phyloP scores from a whole-genome alignment of 1,140 invertebrate genomes.

The Ceratosolen solmsi region DNA sequence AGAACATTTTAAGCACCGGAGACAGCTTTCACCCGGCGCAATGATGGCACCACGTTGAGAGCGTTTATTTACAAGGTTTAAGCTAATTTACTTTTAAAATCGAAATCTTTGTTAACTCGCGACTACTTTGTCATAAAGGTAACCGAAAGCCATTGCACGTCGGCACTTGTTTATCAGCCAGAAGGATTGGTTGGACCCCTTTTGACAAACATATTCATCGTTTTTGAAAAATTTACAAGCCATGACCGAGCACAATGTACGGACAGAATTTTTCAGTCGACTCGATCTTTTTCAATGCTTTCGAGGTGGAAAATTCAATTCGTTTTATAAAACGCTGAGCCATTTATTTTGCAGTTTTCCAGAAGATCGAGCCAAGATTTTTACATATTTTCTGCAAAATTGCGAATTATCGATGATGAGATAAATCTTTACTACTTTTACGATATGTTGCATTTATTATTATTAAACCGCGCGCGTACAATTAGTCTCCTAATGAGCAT shows the following conservation, averaged over 20 bases:
- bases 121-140: background rate
- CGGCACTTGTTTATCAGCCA: background rate
- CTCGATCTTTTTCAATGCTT: background rate
- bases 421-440: background rate
- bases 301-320: background rate
- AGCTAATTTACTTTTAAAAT: conserved; percentile 42
- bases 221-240: conserved; percentile 8
- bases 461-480: too few relatives aligned
- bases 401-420: background rate
- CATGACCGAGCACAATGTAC: background rate
- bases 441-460: too few relatives aligned
- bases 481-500: background rate
- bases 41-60: background rate
- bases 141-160: background rate
- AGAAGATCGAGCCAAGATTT: background rate
- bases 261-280: background rate
- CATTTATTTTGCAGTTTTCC: background rate
- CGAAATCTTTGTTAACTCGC: conserved; percentile 14
- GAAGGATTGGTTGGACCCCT: background rate
- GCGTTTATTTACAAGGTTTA: conserved; percentile 14
- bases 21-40: conserved; percentile 38
- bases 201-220: background rate
- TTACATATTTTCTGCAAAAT: background rate
- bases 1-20: conserved; percentile 19
- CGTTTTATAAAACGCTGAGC: background rate